These are phyloP conservation scores for Festucalex cinctus DNA, from an alignment of 2,113 vertebrate species.

Conservation along the genomic window DNA sequence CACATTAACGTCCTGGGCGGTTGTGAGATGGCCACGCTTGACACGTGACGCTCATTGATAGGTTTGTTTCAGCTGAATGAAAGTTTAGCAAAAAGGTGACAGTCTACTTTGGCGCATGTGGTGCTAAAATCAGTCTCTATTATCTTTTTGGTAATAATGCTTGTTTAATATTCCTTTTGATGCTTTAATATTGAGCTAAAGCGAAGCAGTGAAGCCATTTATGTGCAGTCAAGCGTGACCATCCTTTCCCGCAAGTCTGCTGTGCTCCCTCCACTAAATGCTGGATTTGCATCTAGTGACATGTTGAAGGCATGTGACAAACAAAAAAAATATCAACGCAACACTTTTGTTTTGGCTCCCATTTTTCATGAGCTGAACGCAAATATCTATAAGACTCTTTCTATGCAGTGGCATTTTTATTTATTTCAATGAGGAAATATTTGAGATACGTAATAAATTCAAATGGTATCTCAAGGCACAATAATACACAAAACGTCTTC, in stretches of 20 bases:
- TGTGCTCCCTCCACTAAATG: constrained; percentile 38
- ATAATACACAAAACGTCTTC: too few species aligned
- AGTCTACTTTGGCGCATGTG: not conserved
- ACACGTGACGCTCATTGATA: constrained; percentile 20
- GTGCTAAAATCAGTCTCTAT: not conserved
- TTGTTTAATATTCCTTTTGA: not conserved
- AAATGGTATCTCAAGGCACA: too few species aligned
- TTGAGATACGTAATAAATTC: too few species aligned
- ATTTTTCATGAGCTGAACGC: not conserved
- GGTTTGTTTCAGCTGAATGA: constrained; percentile 27
- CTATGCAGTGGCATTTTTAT: too few species aligned
- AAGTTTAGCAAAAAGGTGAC: not conserved
- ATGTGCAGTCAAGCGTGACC: constrained; percentile 49
- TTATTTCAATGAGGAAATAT: too few species aligned
- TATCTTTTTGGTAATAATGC: not conserved
- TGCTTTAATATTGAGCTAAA: not conserved
- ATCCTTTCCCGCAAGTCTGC: constrained; percentile 2
- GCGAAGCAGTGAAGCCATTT: constrained; percentile 9
- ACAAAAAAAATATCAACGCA: not conserved
- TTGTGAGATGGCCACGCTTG: constrained; percentile 39
- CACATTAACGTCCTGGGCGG: constrained; percentile 58
- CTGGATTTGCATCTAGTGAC: constrained; percentile 55
- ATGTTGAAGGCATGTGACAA: constrained; percentile 51
- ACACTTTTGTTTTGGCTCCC: not conserved
- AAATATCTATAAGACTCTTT: not conserved